These are phyloP conservation scores for Heliconius hermathena DNA, from an alignment of 1,140 invertebrate species.

Conservation along the genomic window DNA sequence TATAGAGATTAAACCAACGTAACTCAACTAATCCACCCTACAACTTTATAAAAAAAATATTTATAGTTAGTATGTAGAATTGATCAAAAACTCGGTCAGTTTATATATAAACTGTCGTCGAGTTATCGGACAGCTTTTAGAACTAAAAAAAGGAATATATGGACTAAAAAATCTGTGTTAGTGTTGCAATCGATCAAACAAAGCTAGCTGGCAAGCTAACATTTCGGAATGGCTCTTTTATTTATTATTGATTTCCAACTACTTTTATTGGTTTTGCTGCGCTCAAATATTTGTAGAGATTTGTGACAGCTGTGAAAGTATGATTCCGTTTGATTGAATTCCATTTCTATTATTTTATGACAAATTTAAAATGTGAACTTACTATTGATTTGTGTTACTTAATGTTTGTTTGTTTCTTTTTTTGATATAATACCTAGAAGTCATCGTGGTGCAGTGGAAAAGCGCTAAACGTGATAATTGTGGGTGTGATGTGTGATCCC, in stretches of 20 bases:
- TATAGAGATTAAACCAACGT: too few species aligned
- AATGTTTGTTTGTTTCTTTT: background rate
- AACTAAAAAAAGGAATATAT: slow-evolving; percentile 58
- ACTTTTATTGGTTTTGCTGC: slow-evolving; percentile 60
- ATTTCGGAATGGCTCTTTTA: slow-evolving; percentile 58
- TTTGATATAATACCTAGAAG: too few species aligned
- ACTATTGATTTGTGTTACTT: background rate
- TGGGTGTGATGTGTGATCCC: too few species aligned
- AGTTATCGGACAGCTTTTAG: slow-evolving; percentile 5
- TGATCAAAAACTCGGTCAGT: background rate
- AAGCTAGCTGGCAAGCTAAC: slow-evolving; percentile 49
- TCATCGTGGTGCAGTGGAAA: too few species aligned
- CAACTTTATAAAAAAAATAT: too few species aligned
- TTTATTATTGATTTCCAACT: slow-evolving; percentile 68
- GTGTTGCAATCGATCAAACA: slow-evolving; percentile 75
- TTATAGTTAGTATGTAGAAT: background rate
- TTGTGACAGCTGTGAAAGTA: slow-evolving; percentile 47
- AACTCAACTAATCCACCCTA: too few species aligned
- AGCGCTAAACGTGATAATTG: too few species aligned
- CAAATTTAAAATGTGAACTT: background rate
- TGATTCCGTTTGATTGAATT: slow-evolving; percentile 27
- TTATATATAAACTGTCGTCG: slow-evolving; percentile 12
- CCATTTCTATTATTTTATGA: background rate
- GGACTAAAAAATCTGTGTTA: slow-evolving; percentile 62
- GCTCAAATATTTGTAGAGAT: slow-evolving; percentile 62